phyloP scores from a whole-genome alignment of 2,797 vertebrate genomes.

The Telmatherina bonti region DNA sequence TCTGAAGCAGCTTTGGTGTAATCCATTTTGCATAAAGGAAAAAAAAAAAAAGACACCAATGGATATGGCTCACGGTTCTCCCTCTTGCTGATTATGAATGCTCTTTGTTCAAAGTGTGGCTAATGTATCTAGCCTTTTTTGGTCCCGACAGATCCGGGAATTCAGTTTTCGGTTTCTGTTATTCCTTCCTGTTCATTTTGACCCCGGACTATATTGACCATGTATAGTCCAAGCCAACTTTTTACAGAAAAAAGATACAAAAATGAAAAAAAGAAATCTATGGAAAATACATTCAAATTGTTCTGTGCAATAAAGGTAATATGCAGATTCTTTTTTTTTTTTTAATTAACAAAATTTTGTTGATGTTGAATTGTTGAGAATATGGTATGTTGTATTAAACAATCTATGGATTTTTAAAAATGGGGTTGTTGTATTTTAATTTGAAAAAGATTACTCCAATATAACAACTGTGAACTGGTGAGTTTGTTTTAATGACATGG shows the following conservation, averaged over 20 bases:
- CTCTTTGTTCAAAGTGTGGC: slow-evolving; percentile 83
- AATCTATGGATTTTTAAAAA: slow-evolving; percentile 86
- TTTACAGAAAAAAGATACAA: slow-evolving; percentile 78
- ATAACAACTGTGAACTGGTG: neutral
- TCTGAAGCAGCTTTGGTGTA: slow-evolving; percentile 80
- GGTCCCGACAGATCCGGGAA: slow-evolving; percentile 63
- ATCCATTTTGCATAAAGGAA: slow-evolving; percentile 80
- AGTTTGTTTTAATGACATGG: neutral
- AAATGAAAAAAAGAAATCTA: slow-evolving; percentile 83
- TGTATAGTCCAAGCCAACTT: slow-evolving; percentile 85
- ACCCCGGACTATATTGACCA: slow-evolving; percentile 79
- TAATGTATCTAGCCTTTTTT: slow-evolving; percentile 76
- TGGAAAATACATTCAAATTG: slow-evolving; percentile 86
- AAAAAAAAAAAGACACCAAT: slow-evolving; percentile 54
- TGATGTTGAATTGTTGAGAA: slow-evolving; percentile 89
- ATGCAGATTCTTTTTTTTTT: slow-evolving; percentile 87
- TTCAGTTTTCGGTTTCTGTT: slow-evolving; percentile 68
- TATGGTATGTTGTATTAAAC: slow-evolving; percentile 91
- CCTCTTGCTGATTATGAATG: slow-evolving; percentile 82
- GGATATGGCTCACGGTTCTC: slow-evolving; percentile 74
- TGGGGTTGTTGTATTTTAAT: slow-evolving; percentile 68
- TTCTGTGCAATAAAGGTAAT: slow-evolving; percentile 91
- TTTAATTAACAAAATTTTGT: slow-evolving; percentile 85
- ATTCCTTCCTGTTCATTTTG: slow-evolving; percentile 69
- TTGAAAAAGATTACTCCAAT: slow-evolving; percentile 37